phyloP scores from a whole-genome alignment of 2,888 invertebrate species.

The Beris chalybata region DNA sequence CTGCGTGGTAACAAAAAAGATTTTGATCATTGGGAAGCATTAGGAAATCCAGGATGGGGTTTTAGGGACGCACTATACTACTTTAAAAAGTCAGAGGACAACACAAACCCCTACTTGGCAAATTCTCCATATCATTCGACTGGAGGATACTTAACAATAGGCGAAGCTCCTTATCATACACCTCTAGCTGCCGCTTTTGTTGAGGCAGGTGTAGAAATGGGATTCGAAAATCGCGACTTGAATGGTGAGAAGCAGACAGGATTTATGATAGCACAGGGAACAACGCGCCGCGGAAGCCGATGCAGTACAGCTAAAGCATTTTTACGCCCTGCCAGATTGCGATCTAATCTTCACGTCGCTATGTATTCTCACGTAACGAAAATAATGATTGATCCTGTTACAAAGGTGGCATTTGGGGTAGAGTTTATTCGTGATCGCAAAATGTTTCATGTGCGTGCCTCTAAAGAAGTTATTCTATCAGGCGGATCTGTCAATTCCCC shows the following conservation, averaged over 20 bases:
- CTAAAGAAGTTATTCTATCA: conserved; percentile 85
- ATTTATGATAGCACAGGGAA: conserved; percentile 87
- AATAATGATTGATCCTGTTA: conserved; percentile 71
- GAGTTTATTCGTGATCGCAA: conserved; percentile 77
- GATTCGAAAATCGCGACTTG: conserved; percentile 82
- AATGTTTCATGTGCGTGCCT: conserved; percentile 72
- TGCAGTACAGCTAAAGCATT: conserved; percentile 91
- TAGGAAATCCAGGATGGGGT: conserved; percentile 89
- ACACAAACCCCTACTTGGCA: conserved; percentile 79
- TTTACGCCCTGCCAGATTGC: conserved; percentile 73
- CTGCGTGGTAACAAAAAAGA: conserved; percentile 85
- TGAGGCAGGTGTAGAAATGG: conserved; percentile 79
- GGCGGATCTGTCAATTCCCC: conserved; percentile 93
- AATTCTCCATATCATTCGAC: conserved; percentile 77
- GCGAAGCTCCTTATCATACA: conserved; percentile 85
- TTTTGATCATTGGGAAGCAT: conserved; percentile 85
- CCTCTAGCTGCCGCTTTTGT: conserved; percentile 81
- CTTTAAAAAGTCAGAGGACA: conserved; percentile 91
- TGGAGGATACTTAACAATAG: conserved; percentile 80
- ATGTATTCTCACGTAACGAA: conserved; percentile 80
- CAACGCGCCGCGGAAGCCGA: conserved; percentile 74
- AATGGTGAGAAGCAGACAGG: conserved; percentile 86
- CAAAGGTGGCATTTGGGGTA: conserved; percentile 79
- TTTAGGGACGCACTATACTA: conserved; percentile 77
- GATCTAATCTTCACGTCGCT: conserved; percentile 82